phyloP scores from a whole-genome alignment of 2,797 vertebrate species.

The Hippopotamyrus pictus region DNA sequence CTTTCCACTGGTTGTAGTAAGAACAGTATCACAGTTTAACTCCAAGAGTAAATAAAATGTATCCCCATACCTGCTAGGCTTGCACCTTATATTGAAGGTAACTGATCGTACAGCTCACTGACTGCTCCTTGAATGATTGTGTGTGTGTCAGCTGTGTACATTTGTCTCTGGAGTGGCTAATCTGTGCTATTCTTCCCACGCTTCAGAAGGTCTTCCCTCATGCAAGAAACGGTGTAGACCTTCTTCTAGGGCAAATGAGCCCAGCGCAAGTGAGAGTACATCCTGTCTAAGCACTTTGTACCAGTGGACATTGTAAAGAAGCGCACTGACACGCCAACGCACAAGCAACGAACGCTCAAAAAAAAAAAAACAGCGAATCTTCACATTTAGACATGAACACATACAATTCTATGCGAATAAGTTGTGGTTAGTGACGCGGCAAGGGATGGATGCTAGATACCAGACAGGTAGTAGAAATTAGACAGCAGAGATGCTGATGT shows the following conservation, averaged over 20 bases:
- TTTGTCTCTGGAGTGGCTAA: neutral
- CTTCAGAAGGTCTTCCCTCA: neutral
- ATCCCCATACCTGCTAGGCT: neutral
- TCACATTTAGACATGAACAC: neutral
- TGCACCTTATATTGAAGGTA: neutral
- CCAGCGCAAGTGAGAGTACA: neutral
- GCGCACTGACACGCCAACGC: neutral
- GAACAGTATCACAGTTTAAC: neutral
- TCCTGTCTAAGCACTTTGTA: neutral
- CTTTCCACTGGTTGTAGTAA: neutral
- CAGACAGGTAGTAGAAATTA: constrained; percentile 36
- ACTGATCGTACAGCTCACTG: neutral
- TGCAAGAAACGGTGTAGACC: neutral
- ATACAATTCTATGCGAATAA: too few species aligned
- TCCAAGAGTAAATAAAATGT: neutral
- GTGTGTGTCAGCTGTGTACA: neutral
- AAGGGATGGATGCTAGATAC: neutral
- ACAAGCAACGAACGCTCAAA: neutral
- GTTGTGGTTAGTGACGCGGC: constrained; percentile 45
- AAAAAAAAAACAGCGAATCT: neutral
- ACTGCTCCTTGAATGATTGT: neutral
- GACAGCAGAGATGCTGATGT: constrained; percentile 43
- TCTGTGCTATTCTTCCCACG: neutral
- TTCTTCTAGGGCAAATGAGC: neutral
- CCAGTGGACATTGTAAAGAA: neutral